phyloP scores from a whole-genome alignment of 92 coral and sea anemone genomes.

The Umimayanthus chanpuru region DNA sequence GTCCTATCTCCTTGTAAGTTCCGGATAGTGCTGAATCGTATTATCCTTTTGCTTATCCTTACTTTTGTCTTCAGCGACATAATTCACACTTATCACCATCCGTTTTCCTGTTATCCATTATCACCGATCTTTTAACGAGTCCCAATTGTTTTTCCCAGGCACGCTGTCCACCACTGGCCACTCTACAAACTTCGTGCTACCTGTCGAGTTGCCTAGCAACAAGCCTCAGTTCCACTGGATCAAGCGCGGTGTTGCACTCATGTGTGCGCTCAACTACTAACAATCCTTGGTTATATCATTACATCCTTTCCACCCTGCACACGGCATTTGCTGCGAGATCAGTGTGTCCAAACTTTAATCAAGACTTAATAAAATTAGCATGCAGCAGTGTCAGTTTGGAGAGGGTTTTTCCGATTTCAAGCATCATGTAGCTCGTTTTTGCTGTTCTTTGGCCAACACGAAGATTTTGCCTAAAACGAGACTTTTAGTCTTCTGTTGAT shows the following conservation, averaged over 20 bases:
- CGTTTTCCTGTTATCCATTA: neutral
- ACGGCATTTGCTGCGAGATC: neutral
- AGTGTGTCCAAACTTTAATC: no score
- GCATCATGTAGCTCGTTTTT: neutral
- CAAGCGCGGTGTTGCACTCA: conserved; percentile 95
- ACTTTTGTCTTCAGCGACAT: neutral
- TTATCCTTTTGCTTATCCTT: neutral
- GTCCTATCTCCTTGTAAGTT: no score
- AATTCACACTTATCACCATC: neutral
- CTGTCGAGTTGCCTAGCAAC: conserved; percentile 91
- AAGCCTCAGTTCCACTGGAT: conserved; percentile 91
- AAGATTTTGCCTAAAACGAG: neutral
- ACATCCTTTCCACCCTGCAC: neutral
- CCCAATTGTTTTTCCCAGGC: conserved; percentile 51
- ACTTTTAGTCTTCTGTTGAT: no score
- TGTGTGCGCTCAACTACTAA: conserved; percentile 94
- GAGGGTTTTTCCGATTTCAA: neutral
- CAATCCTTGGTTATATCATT: no score
- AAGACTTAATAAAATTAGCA: no score
- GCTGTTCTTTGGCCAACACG: no score
- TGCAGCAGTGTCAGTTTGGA: neutral
- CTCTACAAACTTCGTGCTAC: conserved; percentile 93
- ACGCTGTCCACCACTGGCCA: conserved; percentile 95
- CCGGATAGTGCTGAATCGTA: neutral
- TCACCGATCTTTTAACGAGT: neutral